Percentiles rank a stretch among this genome's conserved stretches.
These are phyloP conservation scores for Anhinga anhinga DNA, from an alignment of 2,113 vertebrate genomes.

Conservation along the genomic window DNA sequence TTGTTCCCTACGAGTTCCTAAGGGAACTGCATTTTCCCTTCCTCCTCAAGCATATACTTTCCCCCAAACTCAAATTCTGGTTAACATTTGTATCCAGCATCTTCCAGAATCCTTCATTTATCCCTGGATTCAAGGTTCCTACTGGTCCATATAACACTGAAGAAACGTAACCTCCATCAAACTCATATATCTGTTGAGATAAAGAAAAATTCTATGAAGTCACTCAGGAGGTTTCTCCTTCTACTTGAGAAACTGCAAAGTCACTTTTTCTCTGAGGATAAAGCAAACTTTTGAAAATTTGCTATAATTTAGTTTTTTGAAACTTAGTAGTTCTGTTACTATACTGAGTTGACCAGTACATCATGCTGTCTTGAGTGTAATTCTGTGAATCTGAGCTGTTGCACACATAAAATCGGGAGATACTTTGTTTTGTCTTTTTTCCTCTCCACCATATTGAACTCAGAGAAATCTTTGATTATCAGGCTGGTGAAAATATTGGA, in stretches of 20 bases:
- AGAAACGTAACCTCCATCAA: background rate
- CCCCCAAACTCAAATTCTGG: background rate
- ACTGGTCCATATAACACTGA: background rate
- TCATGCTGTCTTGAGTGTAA: background rate
- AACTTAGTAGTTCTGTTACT: background rate
- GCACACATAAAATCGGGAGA: background rate
- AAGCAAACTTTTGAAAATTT: background rate
- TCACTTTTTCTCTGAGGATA: background rate
- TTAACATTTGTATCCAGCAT: background rate
- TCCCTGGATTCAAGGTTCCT: background rate
- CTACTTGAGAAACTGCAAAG: background rate
- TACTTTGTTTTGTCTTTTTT: background rate
- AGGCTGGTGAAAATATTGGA: background rate
- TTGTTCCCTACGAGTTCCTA: background rate
- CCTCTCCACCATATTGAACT: background rate
- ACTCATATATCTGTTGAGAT: background rate
- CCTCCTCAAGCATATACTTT: background rate
- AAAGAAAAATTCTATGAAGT: background rate
- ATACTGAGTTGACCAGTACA: background rate
- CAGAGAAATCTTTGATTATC: background rate
- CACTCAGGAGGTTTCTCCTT: background rate
- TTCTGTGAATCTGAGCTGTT: background rate
- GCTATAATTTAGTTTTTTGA: background rate
- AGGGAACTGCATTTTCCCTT: background rate
- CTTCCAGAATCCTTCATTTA: background rate